Conservation (phyloP, 1,140 invertebrate species). For the Phortica variegata region DNA sequence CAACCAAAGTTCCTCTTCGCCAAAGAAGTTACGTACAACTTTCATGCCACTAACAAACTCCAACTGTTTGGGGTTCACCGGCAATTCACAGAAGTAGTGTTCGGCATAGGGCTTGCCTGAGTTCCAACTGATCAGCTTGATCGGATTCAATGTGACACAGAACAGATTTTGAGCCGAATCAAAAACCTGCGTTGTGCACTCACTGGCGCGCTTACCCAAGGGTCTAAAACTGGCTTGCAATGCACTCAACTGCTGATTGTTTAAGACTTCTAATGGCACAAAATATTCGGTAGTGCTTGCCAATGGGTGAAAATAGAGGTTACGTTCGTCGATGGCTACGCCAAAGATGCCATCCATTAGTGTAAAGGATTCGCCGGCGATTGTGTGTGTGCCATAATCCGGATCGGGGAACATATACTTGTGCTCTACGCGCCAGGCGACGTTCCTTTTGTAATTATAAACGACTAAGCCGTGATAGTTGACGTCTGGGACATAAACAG, state of each 20-base stretch:
- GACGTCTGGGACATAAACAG: conserved; percentile 75
- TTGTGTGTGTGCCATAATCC: conserved; percentile 64
- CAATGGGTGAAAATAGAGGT: conserved; percentile 30
- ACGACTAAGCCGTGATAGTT: conserved; percentile 68
- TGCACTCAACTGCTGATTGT: conserved; percentile 35
- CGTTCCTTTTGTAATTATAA: conserved; percentile 62
- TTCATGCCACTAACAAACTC: neutral
- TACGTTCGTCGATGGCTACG: conserved; percentile 22
- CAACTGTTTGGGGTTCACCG: neutral
- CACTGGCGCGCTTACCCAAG: conserved; percentile 10
- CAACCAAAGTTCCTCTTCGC: conserved; percentile 64
- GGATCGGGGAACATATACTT: conserved; percentile 72
- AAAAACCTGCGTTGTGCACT: neutral
- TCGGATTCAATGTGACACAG: neutral
- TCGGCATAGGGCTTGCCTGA: neutral
- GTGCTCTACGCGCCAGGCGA: conserved; percentile 69
- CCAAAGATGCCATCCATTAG: conserved; percentile 30
- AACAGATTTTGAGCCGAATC: neutral
- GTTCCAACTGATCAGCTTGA: neutral
- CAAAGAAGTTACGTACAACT: conserved; percentile 5
- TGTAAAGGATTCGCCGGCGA: conserved; percentile 66
- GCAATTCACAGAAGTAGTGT: neutral
- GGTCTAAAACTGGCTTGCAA: conserved; percentile 1
- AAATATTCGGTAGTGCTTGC: conserved; percentile 68
- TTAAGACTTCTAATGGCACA: conserved; percentile 61